Evolutionary conservation across 64 coral and sea anemone species (phyloP).

Genomic region (Pocillopora damicornis): DNA sequence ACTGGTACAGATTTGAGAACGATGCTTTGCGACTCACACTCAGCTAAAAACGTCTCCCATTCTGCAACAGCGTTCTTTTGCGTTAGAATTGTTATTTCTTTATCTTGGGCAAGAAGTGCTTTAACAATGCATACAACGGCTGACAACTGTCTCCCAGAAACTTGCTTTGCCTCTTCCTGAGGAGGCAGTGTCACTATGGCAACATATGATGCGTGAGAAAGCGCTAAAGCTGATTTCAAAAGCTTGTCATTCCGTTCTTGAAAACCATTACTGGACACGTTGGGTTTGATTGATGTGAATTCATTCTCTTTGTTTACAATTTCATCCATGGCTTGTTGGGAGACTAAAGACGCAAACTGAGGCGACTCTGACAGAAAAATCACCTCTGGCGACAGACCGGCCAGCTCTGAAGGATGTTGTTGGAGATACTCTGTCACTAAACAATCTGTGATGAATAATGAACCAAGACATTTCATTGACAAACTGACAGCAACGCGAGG

Average conservation of each 20-base stretch:
- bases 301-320: not conserved
- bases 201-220: slow-evolving; percentile 5
- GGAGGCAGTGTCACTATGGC: not conserved
- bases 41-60: not conserved
- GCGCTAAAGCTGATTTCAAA: not conserved
- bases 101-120: slow-evolving; percentile 19
- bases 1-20: not conserved
- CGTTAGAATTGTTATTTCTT: not conserved
- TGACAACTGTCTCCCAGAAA: not conserved
- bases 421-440: not conserved
- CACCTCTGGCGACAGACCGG: not conserved
- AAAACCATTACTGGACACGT: not conserved
- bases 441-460: not conserved
- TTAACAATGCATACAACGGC: not conserved
- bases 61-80: not conserved
- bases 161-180: not conserved
- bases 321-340: slow-evolving; percentile 2
- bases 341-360: not conserved
- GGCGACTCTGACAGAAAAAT: slow-evolving; percentile 18
- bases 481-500: slow-evolving; percentile 4
- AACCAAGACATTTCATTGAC: not conserved
- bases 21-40: not conserved
- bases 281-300: not conserved
- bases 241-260: not conserved
- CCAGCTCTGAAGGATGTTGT: not conserved